Evolutionary conservation across 2,888 invertebrate genomes (phyloP), one percentile per base, ranked within the genome.

Genomic region (Dione juno): DNA sequence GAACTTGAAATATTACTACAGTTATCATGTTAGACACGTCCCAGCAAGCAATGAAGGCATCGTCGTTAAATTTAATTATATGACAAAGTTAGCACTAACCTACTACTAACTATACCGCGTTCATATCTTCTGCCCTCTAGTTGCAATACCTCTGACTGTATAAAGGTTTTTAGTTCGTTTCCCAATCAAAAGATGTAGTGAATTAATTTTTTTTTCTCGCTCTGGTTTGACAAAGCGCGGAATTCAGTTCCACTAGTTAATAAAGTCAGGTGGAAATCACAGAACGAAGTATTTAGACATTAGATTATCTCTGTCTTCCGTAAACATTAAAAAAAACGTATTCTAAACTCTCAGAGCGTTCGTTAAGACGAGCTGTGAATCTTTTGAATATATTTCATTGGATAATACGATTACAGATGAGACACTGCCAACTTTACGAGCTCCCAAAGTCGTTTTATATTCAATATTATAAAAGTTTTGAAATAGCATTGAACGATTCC

Each of bases 391-490:
- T 37, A 13, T 50, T 48, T 52, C 43, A 21, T 41, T 45, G 19
- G 35, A 37, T 65, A 41, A 70, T 65, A 63, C 45, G 40, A 59
- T 28, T 54, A 63, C 61, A 40, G 61, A 66, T 70, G 41, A 67
- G 57, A 41, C 48, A 61, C 50, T 67, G 13, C 66, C 63, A 67
- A 57, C 57, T 67, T 53, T 52, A 21, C 43, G 37, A 45, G 53
- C 8, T 35, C 28, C 53, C 21, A 66, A 48, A 66, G 61, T 48
- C 41, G 41, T 63, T 61, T 48, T 65, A 48, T 67, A 72, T 72
- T 68, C 53, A 75, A 75, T 70, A 71, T 71, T 69, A 71, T 74
- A 67, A 71, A 74, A 70, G 52, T 72, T 74, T 68, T 72, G 57
- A 43, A 63, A 70, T 65, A 65, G 54, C 61, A 63, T 54, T 21